Conservation (phyloP, 1,140 invertebrate genomes). For the Musca domestica region DNA sequence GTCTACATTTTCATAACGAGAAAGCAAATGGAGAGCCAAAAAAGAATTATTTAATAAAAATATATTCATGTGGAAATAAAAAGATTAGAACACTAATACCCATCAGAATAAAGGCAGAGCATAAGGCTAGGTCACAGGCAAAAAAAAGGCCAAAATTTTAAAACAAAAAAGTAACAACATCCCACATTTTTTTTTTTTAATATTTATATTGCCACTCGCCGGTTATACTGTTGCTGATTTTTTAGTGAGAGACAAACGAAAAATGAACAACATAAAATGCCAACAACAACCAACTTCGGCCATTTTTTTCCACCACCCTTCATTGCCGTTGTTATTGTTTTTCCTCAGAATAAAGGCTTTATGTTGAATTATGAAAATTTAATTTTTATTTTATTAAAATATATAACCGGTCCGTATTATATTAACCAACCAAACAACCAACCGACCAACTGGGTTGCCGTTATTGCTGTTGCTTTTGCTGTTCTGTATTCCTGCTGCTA, state of each 20-base stretch:
- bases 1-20: no score
- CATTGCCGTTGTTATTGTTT: slow-evolving; percentile 3
- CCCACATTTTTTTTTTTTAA: no score
- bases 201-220: not conserved
- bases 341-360: no score
- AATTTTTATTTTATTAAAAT: slow-evolving; percentile 21
- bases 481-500: no score
- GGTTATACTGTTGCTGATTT: not conserved
- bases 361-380: slow-evolving; percentile 11
- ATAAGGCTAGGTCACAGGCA: not conserved
- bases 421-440: no score
- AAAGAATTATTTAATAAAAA: slow-evolving; percentile 19
- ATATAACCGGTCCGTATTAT: not conserved
- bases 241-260: no score
- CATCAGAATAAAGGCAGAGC: not conserved
- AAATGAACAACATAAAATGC: no score
- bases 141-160: slow-evolving; percentile 2
- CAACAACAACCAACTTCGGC: no score
- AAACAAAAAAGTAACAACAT: no score
- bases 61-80: slow-evolving; percentile 20
- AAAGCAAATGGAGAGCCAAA: not conserved
- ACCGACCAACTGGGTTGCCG: no score
- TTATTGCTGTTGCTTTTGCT: no score
- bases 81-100: slow-evolving; percentile 22
- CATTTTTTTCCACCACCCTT: no score